Evolutionary conservation across 2,113 vertebrate genomes (phyloP), one percentile per base, ranked within the genome.

Genomic region (Chionis minor): DNA sequence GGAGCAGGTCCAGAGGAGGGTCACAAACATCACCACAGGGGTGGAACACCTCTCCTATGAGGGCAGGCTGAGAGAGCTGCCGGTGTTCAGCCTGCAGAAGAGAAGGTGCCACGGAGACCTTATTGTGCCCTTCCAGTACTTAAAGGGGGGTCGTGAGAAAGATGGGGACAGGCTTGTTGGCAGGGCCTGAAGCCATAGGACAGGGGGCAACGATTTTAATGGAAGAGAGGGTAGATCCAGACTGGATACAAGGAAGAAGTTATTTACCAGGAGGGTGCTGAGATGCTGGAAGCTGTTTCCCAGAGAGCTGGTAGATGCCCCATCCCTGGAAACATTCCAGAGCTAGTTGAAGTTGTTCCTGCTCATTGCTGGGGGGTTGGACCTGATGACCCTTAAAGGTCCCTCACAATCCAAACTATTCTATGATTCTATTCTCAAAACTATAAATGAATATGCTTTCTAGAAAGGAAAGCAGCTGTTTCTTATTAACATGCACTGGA

Each of bases 401-500:
- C 40, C 15, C 12, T 59, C 8, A 61, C 56, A 63, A 80, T 15
- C 47, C 52, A 86, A 70, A 54, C 42, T 9, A 1, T 63, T 89
- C 42, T 17, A 12, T 62, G 27, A 49, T 47, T 86, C 42, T 73
- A 2, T 89, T 75, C 70, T 72, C 52, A 84, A 85, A 92, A 54
- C 28, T 88, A 9, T 65, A 85, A 83, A 77, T 59, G 59, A 71
- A 51, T 32, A 27, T 63, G 14, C 32, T 88, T 8, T 94, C 80
- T 71, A 67, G 79, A 88, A 94, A 51, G 80, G 35, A 92, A 93
- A 88, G 38, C 83, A 95, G 63, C 79, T 90, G 82, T 81, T 94
- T 92, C 85, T 90, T 95, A 92, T 66, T 96, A 96, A 81, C 75
- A 90, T 94, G 89, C 59, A 20, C 71, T 93, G 74, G 62, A 94